phyloP scores from a whole-genome alignment of 2,113 vertebrate species.

The Podarcis cretensis region DNA sequence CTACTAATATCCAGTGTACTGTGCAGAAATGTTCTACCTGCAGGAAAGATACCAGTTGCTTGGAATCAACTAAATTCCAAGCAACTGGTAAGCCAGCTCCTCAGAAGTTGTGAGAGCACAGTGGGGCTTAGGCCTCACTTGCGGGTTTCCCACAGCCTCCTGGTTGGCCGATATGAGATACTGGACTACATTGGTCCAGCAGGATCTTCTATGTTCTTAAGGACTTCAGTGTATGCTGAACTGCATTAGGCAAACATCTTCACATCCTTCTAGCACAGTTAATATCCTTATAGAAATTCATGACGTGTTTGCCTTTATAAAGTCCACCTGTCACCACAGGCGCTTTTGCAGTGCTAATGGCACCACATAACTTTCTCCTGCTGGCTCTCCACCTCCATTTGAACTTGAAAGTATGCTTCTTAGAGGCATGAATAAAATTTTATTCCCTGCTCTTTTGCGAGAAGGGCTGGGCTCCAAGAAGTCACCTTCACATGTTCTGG shows the following conservation, averaged over 20 bases:
- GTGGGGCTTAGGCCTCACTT: too few species aligned
- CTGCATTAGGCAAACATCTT: background rate
- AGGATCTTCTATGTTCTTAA: background rate
- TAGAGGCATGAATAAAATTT: conserved; percentile 24
- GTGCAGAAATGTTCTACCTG: too few species aligned
- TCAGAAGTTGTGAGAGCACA: too few species aligned
- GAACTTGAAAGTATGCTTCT: background rate
- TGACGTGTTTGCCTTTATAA: background rate
- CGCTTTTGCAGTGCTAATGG: background rate
- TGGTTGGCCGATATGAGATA: too few species aligned
- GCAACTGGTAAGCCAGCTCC: too few species aligned
- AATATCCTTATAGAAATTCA: background rate
- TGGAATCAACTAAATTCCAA: too few species aligned
- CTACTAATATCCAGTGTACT: too few species aligned
- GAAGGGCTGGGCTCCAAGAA: conserved; percentile 17
- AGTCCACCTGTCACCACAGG: background rate
- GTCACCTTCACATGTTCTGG: conserved; percentile 48
- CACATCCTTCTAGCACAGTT: background rate
- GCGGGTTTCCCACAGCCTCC: too few species aligned
- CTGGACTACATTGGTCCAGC: too few species aligned
- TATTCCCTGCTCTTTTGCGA: conserved; percentile 17
- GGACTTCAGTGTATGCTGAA: background rate
- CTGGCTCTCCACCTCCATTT: background rate
- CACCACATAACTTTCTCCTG: background rate
- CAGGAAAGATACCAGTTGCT: too few species aligned